A percentile compares a stretch with the other conserved stretches of the same genome.
Evolutionary conservation across 2,797 vertebrate species (phyloP).

Genomic region (Sebastes cheni): DNA sequence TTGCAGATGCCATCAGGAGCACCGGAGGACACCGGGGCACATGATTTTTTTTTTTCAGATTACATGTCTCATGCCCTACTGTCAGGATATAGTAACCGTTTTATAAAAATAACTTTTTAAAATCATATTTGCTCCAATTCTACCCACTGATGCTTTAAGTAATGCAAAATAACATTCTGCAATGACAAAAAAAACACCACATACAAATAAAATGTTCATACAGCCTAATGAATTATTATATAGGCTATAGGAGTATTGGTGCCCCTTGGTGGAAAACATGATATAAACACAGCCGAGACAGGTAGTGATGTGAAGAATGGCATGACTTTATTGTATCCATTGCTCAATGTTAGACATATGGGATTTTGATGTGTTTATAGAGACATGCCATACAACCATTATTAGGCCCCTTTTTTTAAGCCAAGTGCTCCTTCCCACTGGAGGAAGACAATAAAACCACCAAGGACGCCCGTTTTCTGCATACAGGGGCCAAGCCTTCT

Average conservation of each 20-base stretch:
- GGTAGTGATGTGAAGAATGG: slow-evolving; percentile 67
- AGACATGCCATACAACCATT: slow-evolving; percentile 75
- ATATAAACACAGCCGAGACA: slow-evolving; percentile 1
- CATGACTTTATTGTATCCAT: slow-evolving; percentile 83
- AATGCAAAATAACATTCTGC: background rate
- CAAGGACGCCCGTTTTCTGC: slow-evolving; percentile 45
- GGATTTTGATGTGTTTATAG: slow-evolving; percentile 71
- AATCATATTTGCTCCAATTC: no score
- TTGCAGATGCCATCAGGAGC: accelerated
- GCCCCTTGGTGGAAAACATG: slow-evolving; percentile 16
- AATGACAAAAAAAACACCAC: background rate
- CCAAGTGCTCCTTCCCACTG: slow-evolving; percentile 64
- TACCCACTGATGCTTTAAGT: background rate
- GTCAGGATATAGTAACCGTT: no score
- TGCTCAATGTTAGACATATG: slow-evolving; percentile 80
- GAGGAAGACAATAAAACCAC: slow-evolving; percentile 71
- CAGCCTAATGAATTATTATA: background rate
- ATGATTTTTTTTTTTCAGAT: no score
- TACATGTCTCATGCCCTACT: no score
- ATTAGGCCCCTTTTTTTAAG: slow-evolving; percentile 55
- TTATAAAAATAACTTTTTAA: no score
- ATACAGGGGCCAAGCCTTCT: slow-evolving; percentile 56
- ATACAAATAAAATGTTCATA: background rate
- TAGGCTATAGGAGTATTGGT: background rate
- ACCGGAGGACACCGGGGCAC: no score